Percentiles rank a stretch among this genome's conserved stretches.
phyloP scores from a whole-genome alignment of 2,797 vertebrate genomes.

The Alcedo atthis region DNA sequence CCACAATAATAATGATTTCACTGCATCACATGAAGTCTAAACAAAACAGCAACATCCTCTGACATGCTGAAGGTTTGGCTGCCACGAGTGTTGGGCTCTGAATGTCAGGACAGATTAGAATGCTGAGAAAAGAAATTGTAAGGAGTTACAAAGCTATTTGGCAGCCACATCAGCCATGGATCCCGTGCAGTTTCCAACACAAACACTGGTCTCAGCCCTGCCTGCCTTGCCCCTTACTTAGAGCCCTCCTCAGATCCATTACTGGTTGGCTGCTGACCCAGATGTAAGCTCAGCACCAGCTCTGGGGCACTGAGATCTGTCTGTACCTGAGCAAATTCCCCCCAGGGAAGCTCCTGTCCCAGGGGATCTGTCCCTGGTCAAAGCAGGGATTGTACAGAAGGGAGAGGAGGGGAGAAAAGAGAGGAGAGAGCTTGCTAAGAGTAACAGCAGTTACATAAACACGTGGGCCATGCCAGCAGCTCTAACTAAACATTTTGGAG shows the following conservation, averaged over 20 bases:
- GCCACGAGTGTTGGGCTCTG: fast-evolving
- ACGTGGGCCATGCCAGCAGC: neutral
- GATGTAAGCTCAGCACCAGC: neutral
- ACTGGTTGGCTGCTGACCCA: neutral
- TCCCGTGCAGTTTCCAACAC: neutral
- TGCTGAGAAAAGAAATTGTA: neutral
- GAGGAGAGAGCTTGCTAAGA: neutral
- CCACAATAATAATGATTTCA: neutral
- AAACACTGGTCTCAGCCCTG: neutral
- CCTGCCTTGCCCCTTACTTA: neutral
- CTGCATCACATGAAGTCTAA: neutral
- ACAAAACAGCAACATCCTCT: neutral
- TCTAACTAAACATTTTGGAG: neutral
- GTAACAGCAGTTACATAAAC: neutral
- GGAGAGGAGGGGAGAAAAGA: neutral
- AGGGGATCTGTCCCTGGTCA: neutral
- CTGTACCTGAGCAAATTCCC: neutral
- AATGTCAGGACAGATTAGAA: neutral
- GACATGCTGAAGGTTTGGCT: fast-evolving
- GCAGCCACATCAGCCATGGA: neutral
- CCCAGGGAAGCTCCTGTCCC: neutral
- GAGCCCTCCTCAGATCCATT: neutral
- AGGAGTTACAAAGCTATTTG: neutral
- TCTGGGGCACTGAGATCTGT: neutral
- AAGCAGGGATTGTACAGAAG: fast-evolving